A percentile compares a stretch with the other conserved stretches of the same genome.
phyloP scores from a whole-genome alignment of 2,888 invertebrate species.

The Meandrusa payeni region DNA sequence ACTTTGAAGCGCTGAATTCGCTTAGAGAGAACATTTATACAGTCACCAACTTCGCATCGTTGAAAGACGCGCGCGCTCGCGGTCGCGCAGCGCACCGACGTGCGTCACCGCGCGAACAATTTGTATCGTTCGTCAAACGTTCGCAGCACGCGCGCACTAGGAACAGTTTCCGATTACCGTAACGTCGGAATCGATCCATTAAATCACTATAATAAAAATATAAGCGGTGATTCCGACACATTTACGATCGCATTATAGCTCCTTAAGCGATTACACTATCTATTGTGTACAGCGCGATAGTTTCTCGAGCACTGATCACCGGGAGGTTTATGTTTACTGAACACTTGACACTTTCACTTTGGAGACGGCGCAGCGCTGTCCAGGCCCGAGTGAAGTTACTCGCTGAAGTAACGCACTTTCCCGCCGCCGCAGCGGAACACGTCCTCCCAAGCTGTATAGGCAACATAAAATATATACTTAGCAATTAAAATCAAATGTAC shows the following conservation, averaged over 20 bases:
- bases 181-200: constrained; percentile 6
- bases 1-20: too few relatives aligned
- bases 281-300: neutral
- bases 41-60: too few relatives aligned
- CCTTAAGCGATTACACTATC: constrained; percentile 11
- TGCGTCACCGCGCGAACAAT: too few relatives aligned
- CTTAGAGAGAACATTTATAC: too few relatives aligned
- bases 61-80: too few relatives aligned
- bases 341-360: constrained; percentile 14
- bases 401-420: constrained; percentile 73
- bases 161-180: constrained; percentile 10
- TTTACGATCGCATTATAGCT: too few relatives aligned
- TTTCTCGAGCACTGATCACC: neutral
- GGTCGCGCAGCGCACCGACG: too few relatives aligned
- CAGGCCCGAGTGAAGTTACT: constrained; percentile 36
- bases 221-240: constrained; percentile 7
- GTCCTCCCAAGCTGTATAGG: constrained; percentile 90
- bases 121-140: too few relatives aligned
- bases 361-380: neutral
- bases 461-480: too few relatives aligned
- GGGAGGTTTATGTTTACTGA: neutral
- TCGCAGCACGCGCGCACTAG: constrained; percentile 9
- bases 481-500: too few relatives aligned
- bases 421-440: constrained; percentile 77
- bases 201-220: constrained; percentile 20